phyloP scores from a whole-genome alignment of 2,113 vertebrate species.

The Psilopogon haemacephalus region DNA sequence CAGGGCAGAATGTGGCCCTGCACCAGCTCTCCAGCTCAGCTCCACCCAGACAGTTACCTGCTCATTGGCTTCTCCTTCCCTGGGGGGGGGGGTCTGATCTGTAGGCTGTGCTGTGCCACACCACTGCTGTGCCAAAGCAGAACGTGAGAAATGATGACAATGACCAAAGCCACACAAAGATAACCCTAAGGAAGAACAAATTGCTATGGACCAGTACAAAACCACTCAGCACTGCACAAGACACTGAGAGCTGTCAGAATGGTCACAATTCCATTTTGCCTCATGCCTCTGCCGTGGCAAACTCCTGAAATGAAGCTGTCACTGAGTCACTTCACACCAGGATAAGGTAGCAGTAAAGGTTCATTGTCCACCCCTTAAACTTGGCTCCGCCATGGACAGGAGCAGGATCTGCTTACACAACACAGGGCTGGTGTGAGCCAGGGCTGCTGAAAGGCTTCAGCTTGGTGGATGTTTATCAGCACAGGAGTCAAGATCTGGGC shows the following conservation, averaged over 20 bases:
- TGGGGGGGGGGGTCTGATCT: rapidly evolving
- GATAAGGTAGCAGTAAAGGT: neutral
- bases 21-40: neutral
- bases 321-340: neutral
- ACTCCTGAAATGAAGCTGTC: neutral
- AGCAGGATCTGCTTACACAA: neutral
- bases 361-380: neutral
- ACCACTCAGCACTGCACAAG: neutral
- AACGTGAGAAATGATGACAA: neutral
- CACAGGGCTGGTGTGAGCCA: neutral
- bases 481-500: neutral
- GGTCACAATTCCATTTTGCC: neutral
- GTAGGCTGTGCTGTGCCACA: neutral
- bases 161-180: neutral
- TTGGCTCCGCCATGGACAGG: rapidly evolving
- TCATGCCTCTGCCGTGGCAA: neutral
- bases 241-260: neutral
- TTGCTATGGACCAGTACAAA: neutral
- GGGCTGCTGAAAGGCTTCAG: neutral
- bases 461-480: neutral
- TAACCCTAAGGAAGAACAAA: neutral
- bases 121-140: neutral
- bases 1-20: neutral
- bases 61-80: neutral
- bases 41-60: neutral